phyloP scores from a whole-genome alignment of 2,113 vertebrate species.

The Anas platyrhynchos region DNA sequence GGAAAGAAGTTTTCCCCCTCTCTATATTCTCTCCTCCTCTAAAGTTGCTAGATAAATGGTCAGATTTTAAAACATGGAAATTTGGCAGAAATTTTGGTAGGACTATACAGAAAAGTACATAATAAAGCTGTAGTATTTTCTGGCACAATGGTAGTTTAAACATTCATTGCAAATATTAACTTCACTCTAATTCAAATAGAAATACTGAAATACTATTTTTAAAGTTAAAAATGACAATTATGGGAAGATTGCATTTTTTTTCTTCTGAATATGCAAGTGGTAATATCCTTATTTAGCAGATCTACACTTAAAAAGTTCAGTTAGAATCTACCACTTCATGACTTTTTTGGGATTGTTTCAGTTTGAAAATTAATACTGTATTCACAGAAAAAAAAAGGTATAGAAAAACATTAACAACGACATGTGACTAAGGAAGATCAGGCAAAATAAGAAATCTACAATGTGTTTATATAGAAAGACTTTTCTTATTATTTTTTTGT shows the following conservation, averaged over 20 bases:
- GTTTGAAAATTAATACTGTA: not conserved
- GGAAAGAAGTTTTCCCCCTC: not conserved
- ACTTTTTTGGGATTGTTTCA: not conserved
- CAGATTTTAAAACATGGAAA: not conserved
- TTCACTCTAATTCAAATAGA: not conserved
- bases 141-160: not conserved
- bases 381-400: not conserved
- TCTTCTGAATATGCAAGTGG: not conserved
- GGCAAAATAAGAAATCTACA: conserved; percentile 1
- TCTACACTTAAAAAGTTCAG: not conserved
- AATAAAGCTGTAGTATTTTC: not conserved
- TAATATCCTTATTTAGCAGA: not conserved
- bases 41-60: not conserved
- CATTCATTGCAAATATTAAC: not conserved
- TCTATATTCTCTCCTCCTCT: not conserved
- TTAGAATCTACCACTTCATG: not conserved
- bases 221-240: not conserved
- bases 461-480: not conserved
- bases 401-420: not conserved
- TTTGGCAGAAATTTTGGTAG: not conserved
- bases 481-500: conserved; percentile 16
- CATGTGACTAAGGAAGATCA: not conserved
- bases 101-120: not conserved
- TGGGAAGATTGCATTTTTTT: not conserved
- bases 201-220: not conserved